These are phyloP conservation scores for Drosophila bunnanda DNA, from an alignment of 2,888 invertebrate species.

Conservation along the genomic window DNA sequence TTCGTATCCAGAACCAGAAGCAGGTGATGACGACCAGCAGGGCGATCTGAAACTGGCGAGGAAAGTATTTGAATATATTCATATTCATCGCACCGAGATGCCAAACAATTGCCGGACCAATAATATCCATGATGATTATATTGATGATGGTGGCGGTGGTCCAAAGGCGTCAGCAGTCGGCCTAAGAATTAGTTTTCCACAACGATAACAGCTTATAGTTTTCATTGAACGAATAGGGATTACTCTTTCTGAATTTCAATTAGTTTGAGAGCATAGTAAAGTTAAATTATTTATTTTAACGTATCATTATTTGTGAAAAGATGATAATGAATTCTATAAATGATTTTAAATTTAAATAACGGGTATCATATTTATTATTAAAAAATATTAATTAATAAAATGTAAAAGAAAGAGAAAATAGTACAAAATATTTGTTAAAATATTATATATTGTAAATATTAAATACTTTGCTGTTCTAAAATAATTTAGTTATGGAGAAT, in stretches of 20 bases:
- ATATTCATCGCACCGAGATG: conserved; percentile 21
- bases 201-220: conserved; percentile 7
- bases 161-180: conserved; percentile 68
- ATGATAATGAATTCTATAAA: background rate
- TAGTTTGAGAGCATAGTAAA: background rate
- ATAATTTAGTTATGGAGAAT: background rate
- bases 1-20: conserved; percentile 40
- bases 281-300: too few species aligned
- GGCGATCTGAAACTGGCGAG: conserved; percentile 52
- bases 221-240: background rate
- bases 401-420: background rate
- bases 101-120: conserved; percentile 45
- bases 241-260: background rate
- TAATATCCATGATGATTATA: conserved; percentile 9
- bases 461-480: background rate
- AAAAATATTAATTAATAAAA: background rate
- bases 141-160: conserved; percentile 55
- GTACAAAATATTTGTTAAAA: background rate
- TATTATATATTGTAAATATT: background rate
- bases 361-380: background rate
- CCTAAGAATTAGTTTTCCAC: conserved; percentile 37
- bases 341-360: background rate
- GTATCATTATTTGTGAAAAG: too few species aligned
- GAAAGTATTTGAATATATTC: conserved; percentile 21
- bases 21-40: conserved; percentile 65